Evolutionary conservation across 1,140 invertebrate genomes (phyloP), one percentile per base, ranked within the genome.

Genomic region (Rhyacophila brunnea): DNA sequence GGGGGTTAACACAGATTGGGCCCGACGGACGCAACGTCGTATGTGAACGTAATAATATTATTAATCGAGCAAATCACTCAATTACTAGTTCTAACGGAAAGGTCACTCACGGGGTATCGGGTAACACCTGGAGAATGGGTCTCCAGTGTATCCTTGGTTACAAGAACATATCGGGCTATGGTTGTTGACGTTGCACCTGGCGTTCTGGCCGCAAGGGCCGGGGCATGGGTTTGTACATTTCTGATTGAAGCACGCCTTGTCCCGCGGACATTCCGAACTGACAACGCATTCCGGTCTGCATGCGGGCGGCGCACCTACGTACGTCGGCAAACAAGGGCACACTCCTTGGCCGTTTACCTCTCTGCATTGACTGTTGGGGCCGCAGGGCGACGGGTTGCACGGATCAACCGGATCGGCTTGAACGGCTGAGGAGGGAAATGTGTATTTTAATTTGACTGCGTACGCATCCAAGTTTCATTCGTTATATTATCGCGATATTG

Each of bases 51-150:
- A n/a, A n/a, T n/a, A n/a, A n/a, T n/a, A n/a, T n/a, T n/a, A n/a
- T n/a, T n/a, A n/a, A n/a, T n/a, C n/a, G n/a, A n/a, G n/a, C n/a
- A n/a, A n/a, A n/a, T n/a, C n/a, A n/a, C n/a, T n/a, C n/a, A n/a
- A n/a, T n/a, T n/a, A n/a, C n/a, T n/a, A n/a, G n/a, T n/a, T n/a
- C n/a, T n/a, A n/a, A n/a, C n/a, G n/a, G n/a, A n/a, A n/a, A n/a
- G 36, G 6, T 13, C 47, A 75, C 72, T 80, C 74, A 80, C 82
- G 73, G 69, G 77, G 80, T 46, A 79, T 68, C 2, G 71, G 69
- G 53, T 74, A 81, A 65, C 87, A 88, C 66, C 79, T 72, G 2
- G 76, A 77, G 60, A 86, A 85, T n/a, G 87, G 85, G 76, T 89
- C 82, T 17, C 87, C 85, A 44, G 78, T 78, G 64, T 78, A 84